Percentiles rank a stretch among this genome's conserved stretches.
These are phyloP conservation scores for Sepiola atlantica DNA, from an alignment of 2,888 invertebrate species.

Conservation along the genomic window DNA sequence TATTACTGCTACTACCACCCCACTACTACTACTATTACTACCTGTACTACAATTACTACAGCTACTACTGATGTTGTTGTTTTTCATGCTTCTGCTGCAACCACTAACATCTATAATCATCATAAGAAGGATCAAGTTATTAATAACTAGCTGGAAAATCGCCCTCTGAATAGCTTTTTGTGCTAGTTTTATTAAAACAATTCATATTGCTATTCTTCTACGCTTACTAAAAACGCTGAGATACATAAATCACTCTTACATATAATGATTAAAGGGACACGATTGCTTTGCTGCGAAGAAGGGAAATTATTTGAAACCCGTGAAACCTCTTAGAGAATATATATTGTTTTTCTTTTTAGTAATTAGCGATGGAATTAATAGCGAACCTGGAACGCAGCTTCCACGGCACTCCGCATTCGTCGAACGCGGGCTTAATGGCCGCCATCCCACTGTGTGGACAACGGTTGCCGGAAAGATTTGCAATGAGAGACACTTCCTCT, in stretches of 20 bases:
- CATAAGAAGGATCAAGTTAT: no score
- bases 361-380: neutral
- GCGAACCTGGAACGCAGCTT: neutral
- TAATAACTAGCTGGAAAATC: no score
- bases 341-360: neutral
- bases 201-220: neutral
- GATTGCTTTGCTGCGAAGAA: neutral
- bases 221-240: neutral
- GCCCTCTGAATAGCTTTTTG: no score
- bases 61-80: no score
- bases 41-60: no score
- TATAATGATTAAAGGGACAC: neutral
- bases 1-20: no score
- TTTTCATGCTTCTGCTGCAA: no score
- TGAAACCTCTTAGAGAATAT: neutral
- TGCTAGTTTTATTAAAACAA: neutral
- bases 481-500: neutral
- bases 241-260: neutral
- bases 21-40: no score
- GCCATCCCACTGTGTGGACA: neutral
- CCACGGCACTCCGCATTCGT: neutral
- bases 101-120: no score
- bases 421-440: neutral
- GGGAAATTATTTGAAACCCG: neutral
- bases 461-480: neutral